Evolutionary conservation across 2,888 invertebrate genomes (phyloP).

Genomic region (Merodon equestris): DNA sequence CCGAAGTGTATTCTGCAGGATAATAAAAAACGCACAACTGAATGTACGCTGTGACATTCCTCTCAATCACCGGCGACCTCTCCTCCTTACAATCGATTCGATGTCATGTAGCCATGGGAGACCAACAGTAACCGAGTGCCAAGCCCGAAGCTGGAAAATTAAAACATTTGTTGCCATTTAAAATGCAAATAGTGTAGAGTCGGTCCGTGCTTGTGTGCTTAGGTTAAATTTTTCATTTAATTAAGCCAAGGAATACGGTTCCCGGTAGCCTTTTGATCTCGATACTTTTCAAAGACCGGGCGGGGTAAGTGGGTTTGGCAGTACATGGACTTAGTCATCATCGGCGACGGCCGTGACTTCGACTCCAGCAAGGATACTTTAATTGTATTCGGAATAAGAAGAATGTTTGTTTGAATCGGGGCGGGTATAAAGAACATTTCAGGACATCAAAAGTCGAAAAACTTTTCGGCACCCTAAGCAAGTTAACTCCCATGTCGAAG

Average conservation of each 20-base stretch:
- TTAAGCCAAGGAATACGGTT: conserved; percentile 40
- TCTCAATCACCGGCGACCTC: too few species aligned
- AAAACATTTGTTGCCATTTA: conserved; percentile 51
- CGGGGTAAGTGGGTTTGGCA: not conserved
- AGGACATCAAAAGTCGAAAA: conserved; percentile 33
- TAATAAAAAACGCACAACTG: too few species aligned
- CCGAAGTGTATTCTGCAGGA: too few species aligned
- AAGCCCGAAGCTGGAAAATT: conserved; percentile 5
- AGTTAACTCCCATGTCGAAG: conserved; percentile 3
- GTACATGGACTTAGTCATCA: conserved; percentile 5
- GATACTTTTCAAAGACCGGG: not conserved
- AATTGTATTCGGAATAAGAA: conserved; percentile 39
- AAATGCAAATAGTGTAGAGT: conserved; percentile 30
- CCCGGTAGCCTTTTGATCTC: conserved; percentile 46
- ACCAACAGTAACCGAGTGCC: too few species aligned
- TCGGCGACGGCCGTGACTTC: not conserved
- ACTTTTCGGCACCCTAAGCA: conserved; percentile 27
- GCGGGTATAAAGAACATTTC: too few species aligned
- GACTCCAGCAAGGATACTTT: conserved; percentile 26
- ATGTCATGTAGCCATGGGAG: too few species aligned
- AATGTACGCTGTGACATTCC: too few species aligned
- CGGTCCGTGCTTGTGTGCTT: conserved; percentile 23
- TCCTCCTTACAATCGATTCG: too few species aligned
- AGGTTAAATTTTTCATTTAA: conserved; percentile 54
- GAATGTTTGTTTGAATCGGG: not conserved